Conservation (phyloP, 92 coral and sea anemone genomes). For the Metridium senile region DNA sequence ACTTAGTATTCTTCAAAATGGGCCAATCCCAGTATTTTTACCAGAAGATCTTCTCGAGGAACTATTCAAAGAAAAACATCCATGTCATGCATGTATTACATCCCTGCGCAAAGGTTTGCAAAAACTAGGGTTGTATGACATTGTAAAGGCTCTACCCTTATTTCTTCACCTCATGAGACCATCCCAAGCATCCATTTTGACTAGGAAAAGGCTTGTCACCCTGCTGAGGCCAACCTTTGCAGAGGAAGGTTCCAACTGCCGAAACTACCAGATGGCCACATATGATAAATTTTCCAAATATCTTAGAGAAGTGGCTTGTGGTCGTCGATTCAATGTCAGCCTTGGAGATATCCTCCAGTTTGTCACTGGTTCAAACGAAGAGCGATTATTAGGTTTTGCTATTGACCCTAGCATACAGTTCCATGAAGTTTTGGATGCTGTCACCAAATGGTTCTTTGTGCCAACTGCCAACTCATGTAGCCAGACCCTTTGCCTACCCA, state of each 20-base stretch:
- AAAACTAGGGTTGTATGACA: constrained; percentile 54
- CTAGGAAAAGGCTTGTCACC: constrained; percentile 39
- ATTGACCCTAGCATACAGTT: constrained; percentile 38
- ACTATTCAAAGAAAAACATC: constrained; percentile 26
- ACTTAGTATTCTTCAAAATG: constrained; percentile 68
- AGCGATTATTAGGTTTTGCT: constrained; percentile 54
- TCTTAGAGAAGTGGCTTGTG: constrained; percentile 44
- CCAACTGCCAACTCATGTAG: constrained; percentile 57
- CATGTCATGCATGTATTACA: constrained; percentile 22
- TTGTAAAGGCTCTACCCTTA: constrained; percentile 43
- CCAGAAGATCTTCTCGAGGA: constrained; percentile 54
- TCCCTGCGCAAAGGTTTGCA: constrained; percentile 40
- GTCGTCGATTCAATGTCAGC: constrained; percentile 27
- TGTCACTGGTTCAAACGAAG: constrained; percentile 53
- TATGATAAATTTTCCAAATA: constrained; percentile 41
- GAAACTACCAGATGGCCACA: constrained; percentile 21
- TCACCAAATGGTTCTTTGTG: constrained; percentile 24
- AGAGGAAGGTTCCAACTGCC: constrained; percentile 46
- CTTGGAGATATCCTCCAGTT: constrained; percentile 53
- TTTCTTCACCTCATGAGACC: constrained; percentile 47
- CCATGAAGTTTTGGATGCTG: constrained; percentile 15
- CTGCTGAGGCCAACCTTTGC: constrained; percentile 34
- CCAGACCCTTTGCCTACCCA: constrained; percentile 14
- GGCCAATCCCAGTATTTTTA: constrained; percentile 59
- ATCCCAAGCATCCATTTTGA: constrained; percentile 18